Percentiles rank a stretch among this genome's conserved stretches.
Conservation (phyloP, 2,797 vertebrate genomes). For the Coendou prehensilis region DNA sequence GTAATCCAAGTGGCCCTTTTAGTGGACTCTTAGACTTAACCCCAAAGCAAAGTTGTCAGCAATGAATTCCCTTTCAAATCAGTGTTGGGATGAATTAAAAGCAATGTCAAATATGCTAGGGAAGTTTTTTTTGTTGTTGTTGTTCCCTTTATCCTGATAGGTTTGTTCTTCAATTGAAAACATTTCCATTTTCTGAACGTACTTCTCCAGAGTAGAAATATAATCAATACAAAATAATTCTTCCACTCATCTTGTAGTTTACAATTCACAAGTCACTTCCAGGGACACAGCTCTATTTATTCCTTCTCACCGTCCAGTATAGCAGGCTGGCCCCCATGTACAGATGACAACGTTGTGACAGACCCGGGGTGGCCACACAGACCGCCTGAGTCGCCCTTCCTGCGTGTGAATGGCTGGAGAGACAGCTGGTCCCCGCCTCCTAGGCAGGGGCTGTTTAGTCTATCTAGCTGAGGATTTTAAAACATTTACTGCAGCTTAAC, state of each 20-base stretch:
- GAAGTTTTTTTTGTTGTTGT: not conserved
- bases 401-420: not conserved
- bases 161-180: conserved; percentile 31
- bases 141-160: conserved; percentile 3
- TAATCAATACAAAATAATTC: not conserved
- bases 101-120: conserved; percentile 67
- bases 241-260: not conserved
- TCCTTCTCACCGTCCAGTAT: accelerated
- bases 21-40: conserved; percentile 86
- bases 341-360: not conserved
- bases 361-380: not conserved
- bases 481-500: conserved; percentile 74
- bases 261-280: not conserved
- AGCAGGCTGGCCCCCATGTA: not conserved
- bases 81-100: conserved; percentile 56
- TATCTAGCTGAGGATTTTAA: conserved; percentile 67
- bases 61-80: conserved; percentile 75
- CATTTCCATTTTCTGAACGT: conserved; percentile 58
- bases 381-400: not conserved
- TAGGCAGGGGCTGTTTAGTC: conserved; percentile 76
- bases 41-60: conserved; percentile 81
- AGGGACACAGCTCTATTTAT: not conserved
- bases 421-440: conserved; percentile 67
- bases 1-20: conserved; percentile 87
- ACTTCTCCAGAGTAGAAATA: conserved; percentile 53